Conservation (phyloP, 2,113 vertebrate species). For the Eurypyga helias region DNA sequence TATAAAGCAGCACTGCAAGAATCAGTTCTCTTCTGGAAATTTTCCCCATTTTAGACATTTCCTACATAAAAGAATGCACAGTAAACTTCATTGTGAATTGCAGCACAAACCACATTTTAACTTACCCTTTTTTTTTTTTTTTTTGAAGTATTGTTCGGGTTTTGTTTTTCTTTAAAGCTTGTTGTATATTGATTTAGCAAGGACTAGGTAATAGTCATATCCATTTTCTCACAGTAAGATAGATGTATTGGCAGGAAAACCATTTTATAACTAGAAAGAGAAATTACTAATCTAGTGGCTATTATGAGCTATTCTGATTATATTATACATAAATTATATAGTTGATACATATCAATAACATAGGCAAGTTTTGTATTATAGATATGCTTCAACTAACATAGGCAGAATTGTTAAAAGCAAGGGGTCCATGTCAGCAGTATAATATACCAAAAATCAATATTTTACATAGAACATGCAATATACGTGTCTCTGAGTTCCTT, state of each 20-base stretch:
- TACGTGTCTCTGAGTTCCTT: not conserved
- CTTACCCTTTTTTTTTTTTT: not conserved
- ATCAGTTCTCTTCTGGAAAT: constrained; percentile 12
- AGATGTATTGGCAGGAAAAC: constrained; percentile 1
- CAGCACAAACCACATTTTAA: not conserved
- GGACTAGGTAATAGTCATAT: constrained; percentile 20
- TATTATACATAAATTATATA: not conserved
- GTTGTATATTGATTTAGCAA: constrained; percentile 36
- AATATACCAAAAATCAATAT: not conserved
- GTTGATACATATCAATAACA: not conserved
- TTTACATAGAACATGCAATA: not conserved
- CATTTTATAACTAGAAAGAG: constrained; percentile 33
- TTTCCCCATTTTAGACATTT: constrained; percentile 12
- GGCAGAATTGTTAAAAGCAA: not conserved
- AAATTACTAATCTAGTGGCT: constrained; percentile 12
- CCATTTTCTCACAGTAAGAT: constrained; percentile 34
- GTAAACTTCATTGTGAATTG: not conserved
- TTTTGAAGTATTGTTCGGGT: not conserved
- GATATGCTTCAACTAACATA: not conserved
- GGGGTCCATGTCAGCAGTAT: not conserved
- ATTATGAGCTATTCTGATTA: not conserved
- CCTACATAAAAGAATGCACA: not conserved
- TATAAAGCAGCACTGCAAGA: constrained; percentile 63
- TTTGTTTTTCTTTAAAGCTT: not conserved
- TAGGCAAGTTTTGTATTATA: not conserved